These are phyloP conservation scores for Spheniscus mendiculus DNA, from an alignment of 2,113 vertebrate species.

Conservation along the genomic window DNA sequence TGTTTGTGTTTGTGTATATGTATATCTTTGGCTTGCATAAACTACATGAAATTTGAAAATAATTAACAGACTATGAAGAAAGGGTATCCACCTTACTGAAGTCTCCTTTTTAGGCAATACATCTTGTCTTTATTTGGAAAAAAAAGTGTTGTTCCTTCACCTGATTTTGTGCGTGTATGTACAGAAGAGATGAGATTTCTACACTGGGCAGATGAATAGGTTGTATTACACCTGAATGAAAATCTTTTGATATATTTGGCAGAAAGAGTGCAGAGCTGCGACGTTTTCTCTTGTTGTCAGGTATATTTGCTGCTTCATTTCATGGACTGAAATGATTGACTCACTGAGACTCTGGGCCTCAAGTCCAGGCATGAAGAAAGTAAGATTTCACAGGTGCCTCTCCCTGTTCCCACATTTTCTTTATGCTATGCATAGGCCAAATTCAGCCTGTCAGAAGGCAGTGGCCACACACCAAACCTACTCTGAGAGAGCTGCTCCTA, in stretches of 20 bases:
- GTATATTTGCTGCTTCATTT: background rate
- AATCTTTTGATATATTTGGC: background rate
- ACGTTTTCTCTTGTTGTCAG: background rate
- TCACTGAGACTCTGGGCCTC: background rate
- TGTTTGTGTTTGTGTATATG: background rate
- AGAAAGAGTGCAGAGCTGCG: background rate
- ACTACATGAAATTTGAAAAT: background rate
- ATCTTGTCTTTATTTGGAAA: background rate
- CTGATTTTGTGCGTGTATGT: background rate
- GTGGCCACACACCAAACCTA: background rate
- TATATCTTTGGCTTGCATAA: background rate
- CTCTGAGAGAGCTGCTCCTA: background rate
- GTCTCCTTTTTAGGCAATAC: background rate
- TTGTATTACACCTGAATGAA: background rate
- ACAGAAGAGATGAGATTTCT: background rate
- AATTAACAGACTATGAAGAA: background rate
- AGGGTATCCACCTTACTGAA: background rate
- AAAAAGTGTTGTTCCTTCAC: fast-evolving
- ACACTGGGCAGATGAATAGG: background rate
- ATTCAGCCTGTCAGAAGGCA: background rate
- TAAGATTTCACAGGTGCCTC: background rate
- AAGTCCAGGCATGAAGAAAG: background rate
- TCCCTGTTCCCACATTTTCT: background rate
- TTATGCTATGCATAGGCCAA: background rate
- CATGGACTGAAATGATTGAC: background rate